Percentiles rank a stretch among this genome's conserved stretches.
Conservation (phyloP, 1,140 invertebrate species). For the Camponotus floridanus region DNA sequence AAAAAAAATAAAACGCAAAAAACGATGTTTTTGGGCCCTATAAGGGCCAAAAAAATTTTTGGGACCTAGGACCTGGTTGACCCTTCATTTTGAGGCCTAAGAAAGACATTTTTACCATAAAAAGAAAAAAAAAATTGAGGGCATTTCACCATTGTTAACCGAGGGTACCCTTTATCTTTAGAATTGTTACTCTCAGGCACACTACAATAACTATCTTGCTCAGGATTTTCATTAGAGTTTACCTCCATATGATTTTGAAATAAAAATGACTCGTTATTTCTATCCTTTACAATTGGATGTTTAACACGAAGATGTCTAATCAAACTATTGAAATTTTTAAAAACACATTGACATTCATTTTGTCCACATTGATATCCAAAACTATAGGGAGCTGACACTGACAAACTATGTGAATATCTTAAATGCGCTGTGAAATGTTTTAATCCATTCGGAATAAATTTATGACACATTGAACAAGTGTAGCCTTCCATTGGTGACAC, state of each 20-base stretch:
- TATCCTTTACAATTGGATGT: neutral
- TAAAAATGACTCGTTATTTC: neutral
- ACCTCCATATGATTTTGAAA: constrained; percentile 5
- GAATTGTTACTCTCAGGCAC: neutral
- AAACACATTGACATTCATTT: neutral
- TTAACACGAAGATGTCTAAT: constrained; percentile 5
- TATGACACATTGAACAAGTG: constrained; percentile 8
- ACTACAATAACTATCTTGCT: neutral
- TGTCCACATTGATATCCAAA: neutral
- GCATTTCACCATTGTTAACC: too few species aligned
- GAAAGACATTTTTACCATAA: too few species aligned
- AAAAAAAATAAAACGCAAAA: too few species aligned
- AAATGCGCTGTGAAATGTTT: neutral
- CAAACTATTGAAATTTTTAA: constrained; percentile 1
- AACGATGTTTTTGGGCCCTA: too few species aligned
- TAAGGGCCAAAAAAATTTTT: too few species aligned
- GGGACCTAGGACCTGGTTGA: too few species aligned
- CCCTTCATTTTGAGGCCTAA: too few species aligned
- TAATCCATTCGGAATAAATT: constrained; percentile 2
- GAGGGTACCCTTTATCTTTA: neutral
- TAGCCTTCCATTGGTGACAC: constrained; percentile 12
- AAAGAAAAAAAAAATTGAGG: too few species aligned
- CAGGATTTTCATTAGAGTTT: neutral
- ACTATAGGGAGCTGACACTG: neutral
- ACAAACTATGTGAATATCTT: neutral